Base-by-base conservation (phyloP, 2,888 invertebrate genomes). In the Muscina levida region DNA sequence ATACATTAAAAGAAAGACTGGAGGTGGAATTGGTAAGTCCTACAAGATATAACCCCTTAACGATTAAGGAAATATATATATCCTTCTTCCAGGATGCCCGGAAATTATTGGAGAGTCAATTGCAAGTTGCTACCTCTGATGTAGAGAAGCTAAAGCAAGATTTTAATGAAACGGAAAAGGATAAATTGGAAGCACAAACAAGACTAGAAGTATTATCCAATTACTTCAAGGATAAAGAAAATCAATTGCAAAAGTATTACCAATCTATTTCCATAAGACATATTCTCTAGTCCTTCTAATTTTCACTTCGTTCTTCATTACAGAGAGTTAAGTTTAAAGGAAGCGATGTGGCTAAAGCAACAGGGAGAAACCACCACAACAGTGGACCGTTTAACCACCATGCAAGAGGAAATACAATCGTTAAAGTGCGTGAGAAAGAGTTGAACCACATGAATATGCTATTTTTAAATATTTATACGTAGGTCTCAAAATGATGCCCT, bases 161-260 rank as follows among this genome's bases (percentile, higher is more conserved):
- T 84, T 93, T 92, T 84, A 92, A 93, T 85, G 90, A 93, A 83
- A 94, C 94, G 0, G 94, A 95, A 85, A 93, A 93, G 82, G 94
- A 94, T 75, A 94, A 94, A 85, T 86, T 93, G 0, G 97, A 97
- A 88, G 95, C 96, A 0, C 92, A 94, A 85, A 97, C 96, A 0
- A 93, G 96, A 85, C 92, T 97, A 1, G 96, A 96, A 87, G 97
- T 97, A 0, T 91, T 98, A 48, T 95, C 96, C 0, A 95, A 94
- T 87, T 97, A 97, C 90, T 97, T 97, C 91, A 96, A 97, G 87
- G 97, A 97, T 83, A 95, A 96, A 85, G 97, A 97, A 90, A 92
- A 94, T 13, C 95, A 97, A 90, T 91, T 97, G 62, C 94, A 97
- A 91, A 97, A 96, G 95, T 97, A 92, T 91, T 92, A 92, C 42